Evolutionary conservation across 2,888 invertebrate species (phyloP).

Genomic region (Heteropelma amictum): DNA sequence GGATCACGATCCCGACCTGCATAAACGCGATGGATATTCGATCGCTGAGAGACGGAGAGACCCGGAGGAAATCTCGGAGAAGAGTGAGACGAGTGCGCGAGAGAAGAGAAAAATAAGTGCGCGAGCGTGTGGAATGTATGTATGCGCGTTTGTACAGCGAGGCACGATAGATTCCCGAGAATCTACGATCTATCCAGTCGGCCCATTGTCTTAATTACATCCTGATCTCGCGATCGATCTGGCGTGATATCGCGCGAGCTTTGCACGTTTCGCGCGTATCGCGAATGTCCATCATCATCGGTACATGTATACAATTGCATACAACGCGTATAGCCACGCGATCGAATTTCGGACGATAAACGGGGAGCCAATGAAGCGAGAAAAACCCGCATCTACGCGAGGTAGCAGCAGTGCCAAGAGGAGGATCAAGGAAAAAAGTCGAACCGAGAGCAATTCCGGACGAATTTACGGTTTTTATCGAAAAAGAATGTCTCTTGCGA

Average conservation of each 20-base stretch:
- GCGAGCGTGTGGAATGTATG: background rate
- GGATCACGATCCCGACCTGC: constrained; percentile 57
- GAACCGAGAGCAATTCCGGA: too few species aligned
- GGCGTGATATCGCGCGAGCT: constrained; percentile 17
- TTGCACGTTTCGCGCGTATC: constrained; percentile 19
- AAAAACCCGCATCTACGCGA: too few species aligned
- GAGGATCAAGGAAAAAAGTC: too few species aligned
- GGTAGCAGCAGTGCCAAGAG: too few species aligned
- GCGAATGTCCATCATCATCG: background rate
- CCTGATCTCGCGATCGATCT: constrained; percentile 46
- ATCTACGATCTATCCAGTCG: constrained; percentile 37
- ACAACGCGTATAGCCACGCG: background rate
- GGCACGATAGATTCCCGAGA: constrained; percentile 31
- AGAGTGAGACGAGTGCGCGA: constrained; percentile 2
- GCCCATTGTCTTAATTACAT: constrained; percentile 58
- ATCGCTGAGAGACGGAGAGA: constrained; percentile 29
- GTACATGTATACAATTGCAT: background rate
- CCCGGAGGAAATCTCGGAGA: constrained; percentile 29
- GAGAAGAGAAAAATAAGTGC: background rate
- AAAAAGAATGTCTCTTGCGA: too few species aligned
- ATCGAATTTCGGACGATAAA: too few species aligned
- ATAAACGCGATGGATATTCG: constrained; percentile 49
- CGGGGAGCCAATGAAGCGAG: too few species aligned
- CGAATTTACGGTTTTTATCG: too few species aligned
- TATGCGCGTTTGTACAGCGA: background rate